Base-by-base conservation (phyloP, 2,113 vertebrate genomes). In the Odontophorus gujanensis region DNA sequence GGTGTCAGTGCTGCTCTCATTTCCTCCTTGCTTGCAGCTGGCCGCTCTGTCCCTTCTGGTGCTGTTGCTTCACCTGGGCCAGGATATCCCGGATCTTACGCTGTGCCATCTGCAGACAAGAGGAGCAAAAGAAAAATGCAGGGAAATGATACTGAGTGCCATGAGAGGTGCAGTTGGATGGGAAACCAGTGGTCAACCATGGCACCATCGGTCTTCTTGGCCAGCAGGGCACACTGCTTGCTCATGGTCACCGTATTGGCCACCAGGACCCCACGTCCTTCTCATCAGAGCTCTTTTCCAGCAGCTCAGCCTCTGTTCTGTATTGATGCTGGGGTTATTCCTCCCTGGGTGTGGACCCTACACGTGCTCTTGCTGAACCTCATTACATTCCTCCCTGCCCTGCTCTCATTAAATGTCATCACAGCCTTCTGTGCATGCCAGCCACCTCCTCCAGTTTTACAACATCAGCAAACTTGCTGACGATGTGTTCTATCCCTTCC, bases 81-180 rank as follows among this genome's bases (percentile, higher is more conserved):
- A 99, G 97, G 97, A 99, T 99, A 96, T 99, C 99, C 22, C 99
- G 98, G 96, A 99, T 99, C 97, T 99, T 99, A 92, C 99, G 98
- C 94, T 99, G 99, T 6, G 99, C 99, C 98, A 99, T 96, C 99
- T 99, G 94, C 1, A 8, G 74, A 30, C 0, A 50, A 65, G n/a
- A 73, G 53, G 62, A 28, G 17, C 61, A 53, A 40, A 5, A 17
- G 50, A 14, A 6, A n/a, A 58, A 58, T 28, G 61, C 25, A 45
- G 16, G 30, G 22, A 28, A 28, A 53, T 53, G 50, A 14, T 13
- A 26, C 25, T 28, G 51, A 53, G 8, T 16, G 51, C 51, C 14
- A 3, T 16, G 51, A 53, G 26, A 8, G 26, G 28, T 28, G 14
- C 8, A 8, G 51, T 13, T 53, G 51, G 9, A 53, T 17, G 14